Base-by-base conservation (phyloP, 1,140 invertebrate species). In the Aphis craccivora region DNA sequence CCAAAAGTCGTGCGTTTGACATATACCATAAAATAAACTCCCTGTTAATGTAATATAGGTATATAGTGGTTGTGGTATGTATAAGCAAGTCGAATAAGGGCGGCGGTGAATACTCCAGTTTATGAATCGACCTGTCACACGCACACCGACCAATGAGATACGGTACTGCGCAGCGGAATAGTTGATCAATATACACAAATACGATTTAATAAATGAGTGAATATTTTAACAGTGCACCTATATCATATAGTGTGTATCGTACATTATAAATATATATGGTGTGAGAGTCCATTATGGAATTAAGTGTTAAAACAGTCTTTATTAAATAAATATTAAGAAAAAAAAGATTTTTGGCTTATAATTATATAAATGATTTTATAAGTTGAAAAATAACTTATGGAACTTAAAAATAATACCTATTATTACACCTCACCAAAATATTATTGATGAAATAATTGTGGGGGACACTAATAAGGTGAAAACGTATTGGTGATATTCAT, bases 21-120 rank as follows among this genome's bases (percentile, higher is more conserved):
- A 48, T 18, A 37, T 25, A 37, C 35, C 25, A 91, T 91, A 90
- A 90, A 90, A 90, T 90, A 76, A 91, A 91, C 90, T 67, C 25
- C 53, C 86, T 45, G 14, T 89, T 40, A 83, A 20, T 43, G 25
- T 25, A 25, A 86, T 30, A 84, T 22, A 35, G 14, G 60, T 76
- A 30, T 30, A 25, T 60, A 88, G 11, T 30, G 55, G 30, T 60
- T 30, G 55, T 30, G 55, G 55, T 60, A 30, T 60, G 51, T 55
- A 51, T 51, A 60, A 60, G 90, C 55, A 91, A 76, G 43, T 91
- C 67, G 43, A 18, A 76, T 30, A 81, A 91, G 90, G 90, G 55
- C 55, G 90, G 37, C 1, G 43, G 55, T 14, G 37, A 40, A 60
- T 43, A 40, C 37, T n/a, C 40, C 90, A 18, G 60, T 45, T 91